phyloP scores from a whole-genome alignment of 2,888 invertebrate genomes.

The Erebia ligea region DNA sequence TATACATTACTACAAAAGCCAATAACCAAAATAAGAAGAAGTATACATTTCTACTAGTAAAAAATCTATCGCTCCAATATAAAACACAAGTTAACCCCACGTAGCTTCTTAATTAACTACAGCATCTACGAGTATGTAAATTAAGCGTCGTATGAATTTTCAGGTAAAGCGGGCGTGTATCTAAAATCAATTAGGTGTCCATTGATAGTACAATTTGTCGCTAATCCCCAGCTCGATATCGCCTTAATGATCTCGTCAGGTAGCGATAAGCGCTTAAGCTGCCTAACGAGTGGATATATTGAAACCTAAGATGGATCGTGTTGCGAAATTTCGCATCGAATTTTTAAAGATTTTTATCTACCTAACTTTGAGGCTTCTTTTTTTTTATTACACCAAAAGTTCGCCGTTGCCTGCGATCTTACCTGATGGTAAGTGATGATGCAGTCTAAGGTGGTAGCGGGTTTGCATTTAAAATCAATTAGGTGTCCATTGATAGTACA shows the following conservation, averaged over 20 bases:
- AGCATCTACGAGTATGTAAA: constrained; percentile 26
- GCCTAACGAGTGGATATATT: constrained; percentile 42
- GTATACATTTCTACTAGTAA: not conserved
- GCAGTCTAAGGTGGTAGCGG: too few relatives aligned
- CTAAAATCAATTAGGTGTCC: constrained; percentile 84
- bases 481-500: constrained; percentile 82
- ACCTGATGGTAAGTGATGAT: too few relatives aligned
- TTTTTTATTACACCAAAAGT: too few relatives aligned
- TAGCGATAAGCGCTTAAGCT: constrained; percentile 51
- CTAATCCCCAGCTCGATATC: constrained; percentile 70
- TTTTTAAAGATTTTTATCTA: constrained; percentile 3
- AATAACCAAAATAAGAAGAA: too few relatives aligned
- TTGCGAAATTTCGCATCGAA: constrained; percentile 3
- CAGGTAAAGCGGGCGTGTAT: constrained; percentile 60
- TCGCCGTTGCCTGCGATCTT: too few relatives aligned
- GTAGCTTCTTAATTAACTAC: not conserved
- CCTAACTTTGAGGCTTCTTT: not conserved
- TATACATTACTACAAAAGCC: too few relatives aligned
- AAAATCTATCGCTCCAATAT: not conserved
- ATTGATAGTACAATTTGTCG: constrained; percentile 84
- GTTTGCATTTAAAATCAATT: constrained; percentile 82
- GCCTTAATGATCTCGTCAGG: constrained; percentile 76
- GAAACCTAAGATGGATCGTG: constrained; percentile 37
- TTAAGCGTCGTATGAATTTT: constrained; percentile 37
- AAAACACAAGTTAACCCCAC: not conserved